Percentiles rank a stretch among this genome's conserved stretches.
phyloP scores from a whole-genome alignment of 2,888 invertebrate genomes.

The Calliphora vomitoria region DNA sequence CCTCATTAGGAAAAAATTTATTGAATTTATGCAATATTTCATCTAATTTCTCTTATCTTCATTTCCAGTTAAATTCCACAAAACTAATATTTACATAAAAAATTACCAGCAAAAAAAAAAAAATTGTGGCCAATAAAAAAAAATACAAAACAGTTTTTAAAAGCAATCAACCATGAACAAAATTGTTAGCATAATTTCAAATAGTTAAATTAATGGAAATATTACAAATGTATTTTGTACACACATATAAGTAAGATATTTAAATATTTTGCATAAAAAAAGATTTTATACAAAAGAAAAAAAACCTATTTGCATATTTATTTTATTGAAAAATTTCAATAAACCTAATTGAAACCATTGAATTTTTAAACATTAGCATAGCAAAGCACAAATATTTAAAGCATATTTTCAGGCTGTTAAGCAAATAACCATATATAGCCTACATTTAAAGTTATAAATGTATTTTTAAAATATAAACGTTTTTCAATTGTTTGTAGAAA shows the following conservation, averaged over 20 bases:
- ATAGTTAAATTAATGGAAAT: constrained; percentile 6
- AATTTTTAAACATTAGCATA: constrained; percentile 14
- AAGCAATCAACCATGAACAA: neutral
- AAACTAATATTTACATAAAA: neutral
- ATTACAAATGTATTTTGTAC: neutral
- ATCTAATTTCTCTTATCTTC: too few species aligned
- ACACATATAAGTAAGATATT: neutral
- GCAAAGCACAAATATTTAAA: constrained; percentile 15
- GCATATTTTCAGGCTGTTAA: constrained; percentile 45
- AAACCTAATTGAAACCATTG: constrained; percentile 20
- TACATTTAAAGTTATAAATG: neutral
- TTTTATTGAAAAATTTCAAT: constrained; percentile 3
- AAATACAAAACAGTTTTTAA: neutral
- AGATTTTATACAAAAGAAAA: neutral
- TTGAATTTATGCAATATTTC: too few species aligned
- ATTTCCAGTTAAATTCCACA: too few species aligned
- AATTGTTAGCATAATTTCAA: neutral
- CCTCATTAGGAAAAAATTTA: too few species aligned
- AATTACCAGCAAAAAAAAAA: neutral
- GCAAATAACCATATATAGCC: neutral
- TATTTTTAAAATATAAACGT: neutral
- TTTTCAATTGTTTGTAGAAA: constrained; percentile 7
- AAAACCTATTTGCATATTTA: neutral
- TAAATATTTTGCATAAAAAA: neutral
- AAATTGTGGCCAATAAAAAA: neutral